Percentiles rank a stretch among this genome's conserved stretches.
Evolutionary conservation across 2,888 invertebrate genomes (phyloP).

Genomic region (Crioceris asparagi): DNA sequence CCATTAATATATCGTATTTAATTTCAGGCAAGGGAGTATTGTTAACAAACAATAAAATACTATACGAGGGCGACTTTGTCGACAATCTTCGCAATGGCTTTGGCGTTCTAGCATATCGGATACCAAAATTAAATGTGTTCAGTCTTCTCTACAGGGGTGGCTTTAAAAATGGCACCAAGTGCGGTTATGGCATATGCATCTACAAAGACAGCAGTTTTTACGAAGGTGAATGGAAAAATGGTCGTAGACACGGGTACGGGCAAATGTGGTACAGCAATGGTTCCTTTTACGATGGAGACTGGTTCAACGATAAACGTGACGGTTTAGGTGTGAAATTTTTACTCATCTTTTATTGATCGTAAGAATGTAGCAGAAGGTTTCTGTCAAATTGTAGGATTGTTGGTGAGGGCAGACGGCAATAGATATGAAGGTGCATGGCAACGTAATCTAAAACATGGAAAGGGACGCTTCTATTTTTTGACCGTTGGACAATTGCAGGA

Average conservation of each 20-base stretch:
- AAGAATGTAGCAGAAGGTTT: background rate
- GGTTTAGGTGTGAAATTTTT: slow-evolving; percentile 20
- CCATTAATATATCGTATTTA: background rate
- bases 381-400: slow-evolving; percentile 19
- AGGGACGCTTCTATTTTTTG: slow-evolving; percentile 54
- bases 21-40: slow-evolving; percentile 43
- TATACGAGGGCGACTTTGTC: slow-evolving; percentile 55
- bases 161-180: slow-evolving; percentile 47
- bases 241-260: slow-evolving; percentile 47
- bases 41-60: slow-evolving; percentile 37
- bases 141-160: slow-evolving; percentile 46
- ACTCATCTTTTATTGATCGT: too few relatives aligned
- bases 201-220: slow-evolving; percentile 49
- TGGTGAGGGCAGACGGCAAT: slow-evolving; percentile 44
- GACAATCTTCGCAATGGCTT: slow-evolving; percentile 47
- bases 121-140: slow-evolving; percentile 37
- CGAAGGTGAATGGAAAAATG: slow-evolving; percentile 45
- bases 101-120: slow-evolving; percentile 41
- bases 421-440: slow-evolving; percentile 56
- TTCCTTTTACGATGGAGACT: slow-evolving; percentile 51
- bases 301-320: slow-evolving; percentile 29
- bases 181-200: slow-evolving; percentile 48
- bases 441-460: slow-evolving; percentile 46
- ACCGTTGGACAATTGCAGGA: slow-evolving; percentile 54
- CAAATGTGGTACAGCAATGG: slow-evolving; percentile 51